These are phyloP conservation scores for Chelon labrosus DNA, from an alignment of 2,797 vertebrate species.

Conservation along the genomic window DNA sequence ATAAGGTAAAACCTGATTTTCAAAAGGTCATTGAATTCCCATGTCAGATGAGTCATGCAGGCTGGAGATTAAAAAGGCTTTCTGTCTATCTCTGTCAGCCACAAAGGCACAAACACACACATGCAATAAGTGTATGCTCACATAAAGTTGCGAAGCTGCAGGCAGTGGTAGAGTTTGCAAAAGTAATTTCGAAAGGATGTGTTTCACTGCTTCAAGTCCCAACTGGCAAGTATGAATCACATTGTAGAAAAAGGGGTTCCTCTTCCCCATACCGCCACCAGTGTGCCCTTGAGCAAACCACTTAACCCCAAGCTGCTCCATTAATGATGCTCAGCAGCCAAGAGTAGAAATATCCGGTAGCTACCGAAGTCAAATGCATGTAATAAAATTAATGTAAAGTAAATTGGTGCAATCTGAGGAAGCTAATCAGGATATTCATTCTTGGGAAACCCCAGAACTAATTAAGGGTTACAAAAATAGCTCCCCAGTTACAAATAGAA, in stretches of 20 bases:
- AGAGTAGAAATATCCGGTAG: conserved; percentile 5
- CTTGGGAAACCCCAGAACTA: conserved; percentile 16
- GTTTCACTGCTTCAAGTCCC: conserved; percentile 16
- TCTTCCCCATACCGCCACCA: conserved; percentile 5
- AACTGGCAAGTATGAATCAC: conserved; percentile 5
- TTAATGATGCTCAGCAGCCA: conserved; percentile 22
- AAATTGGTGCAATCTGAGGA: conserved; percentile 3
- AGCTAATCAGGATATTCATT: conserved; percentile 4
- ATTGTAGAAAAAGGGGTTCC: conserved; percentile 5
- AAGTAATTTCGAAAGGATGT: conserved; percentile 24
- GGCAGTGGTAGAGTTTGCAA: conserved; percentile 27
- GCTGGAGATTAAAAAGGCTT: conserved; percentile 33
- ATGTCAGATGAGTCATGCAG: conserved; percentile 67
- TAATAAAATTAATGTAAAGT: conserved; percentile 14
- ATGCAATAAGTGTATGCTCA: background rate
- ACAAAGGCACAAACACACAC: conserved; percentile 21
- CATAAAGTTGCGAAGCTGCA: conserved; percentile 13
- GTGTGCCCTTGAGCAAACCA: conserved; percentile 20
- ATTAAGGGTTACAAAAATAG: conserved; percentile 14
- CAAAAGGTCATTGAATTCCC: conserved; percentile 74
- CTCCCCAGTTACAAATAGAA: conserved; percentile 10
- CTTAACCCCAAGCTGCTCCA: conserved; percentile 26
- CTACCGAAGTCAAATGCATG: conserved; percentile 16
- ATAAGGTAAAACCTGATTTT: conserved; percentile 70
- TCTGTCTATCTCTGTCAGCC: conserved; percentile 30